These are phyloP conservation scores for Fregata magnificens DNA, from an alignment of 2,113 vertebrate species.

Conservation along the genomic window DNA sequence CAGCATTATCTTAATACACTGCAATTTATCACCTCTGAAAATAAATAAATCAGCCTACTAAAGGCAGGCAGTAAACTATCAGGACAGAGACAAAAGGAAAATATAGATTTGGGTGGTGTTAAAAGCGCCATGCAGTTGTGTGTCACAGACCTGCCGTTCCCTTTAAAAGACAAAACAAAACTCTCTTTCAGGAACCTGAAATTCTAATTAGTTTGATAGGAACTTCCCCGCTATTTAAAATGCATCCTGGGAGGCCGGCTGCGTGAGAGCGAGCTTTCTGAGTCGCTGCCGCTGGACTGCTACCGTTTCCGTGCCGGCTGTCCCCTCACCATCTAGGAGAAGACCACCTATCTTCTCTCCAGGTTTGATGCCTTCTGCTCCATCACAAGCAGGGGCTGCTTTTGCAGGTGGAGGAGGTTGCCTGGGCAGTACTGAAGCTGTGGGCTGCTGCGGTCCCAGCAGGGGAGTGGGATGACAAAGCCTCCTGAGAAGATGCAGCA, in stretches of 20 bases:
- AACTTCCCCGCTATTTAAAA: background rate
- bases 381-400: fast-evolving
- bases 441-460: background rate
- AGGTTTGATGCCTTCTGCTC: background rate
- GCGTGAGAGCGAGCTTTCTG: background rate
- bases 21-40: slow-evolving; percentile 1
- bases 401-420: background rate
- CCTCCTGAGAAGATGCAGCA: background rate
- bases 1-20: slow-evolving; percentile 17
- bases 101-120: background rate
- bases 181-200: background rate
- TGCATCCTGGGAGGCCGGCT: background rate
- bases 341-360: background rate
- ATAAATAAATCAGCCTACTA: background rate
- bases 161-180: background rate
- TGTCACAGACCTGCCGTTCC: background rate
- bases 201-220: background rate
- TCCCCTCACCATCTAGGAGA: background rate
- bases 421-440: fast-evolving
- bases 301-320: background rate
- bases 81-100: background rate
- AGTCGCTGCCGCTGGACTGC: background rate
- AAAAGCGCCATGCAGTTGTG: background rate
- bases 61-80: background rate
- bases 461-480: fast-evolving